Evolutionary conservation across 2,888 invertebrate genomes (phyloP).

Genomic region (Arrhopalites spinosus): DNA sequence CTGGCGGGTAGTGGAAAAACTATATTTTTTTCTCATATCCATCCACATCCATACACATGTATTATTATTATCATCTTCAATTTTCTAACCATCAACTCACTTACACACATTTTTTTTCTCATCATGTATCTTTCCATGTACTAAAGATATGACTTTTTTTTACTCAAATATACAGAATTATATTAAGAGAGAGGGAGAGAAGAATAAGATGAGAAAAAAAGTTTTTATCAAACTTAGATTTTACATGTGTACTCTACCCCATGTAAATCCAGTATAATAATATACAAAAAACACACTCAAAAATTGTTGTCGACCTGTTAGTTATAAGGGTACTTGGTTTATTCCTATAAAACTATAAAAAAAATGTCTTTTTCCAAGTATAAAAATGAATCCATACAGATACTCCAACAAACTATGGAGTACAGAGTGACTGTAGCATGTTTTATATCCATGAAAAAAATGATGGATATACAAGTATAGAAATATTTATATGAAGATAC

Average conservation of each 20-base stretch:
- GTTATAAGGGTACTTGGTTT: no score
- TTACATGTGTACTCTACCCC: neutral
- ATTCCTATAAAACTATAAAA: no score
- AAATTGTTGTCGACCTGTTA: no score
- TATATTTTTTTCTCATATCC: neutral
- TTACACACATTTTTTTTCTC: no score
- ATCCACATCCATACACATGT: neutral
- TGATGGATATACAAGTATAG: neutral
- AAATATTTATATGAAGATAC: no score
- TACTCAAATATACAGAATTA: no score
- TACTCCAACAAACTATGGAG: no score
- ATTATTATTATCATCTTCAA: conserved; percentile 11
- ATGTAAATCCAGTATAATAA: neutral
- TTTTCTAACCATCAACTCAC: neutral
- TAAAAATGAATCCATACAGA: no score
- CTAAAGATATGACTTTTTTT: no score
- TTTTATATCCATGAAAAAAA: neutral
- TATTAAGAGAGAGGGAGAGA: neutral
- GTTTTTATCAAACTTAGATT: conserved; percentile 10
- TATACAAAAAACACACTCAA: neutral
- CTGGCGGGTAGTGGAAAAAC: conserved; percentile 9
- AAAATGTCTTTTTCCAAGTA: no score
- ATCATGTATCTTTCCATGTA: no score
- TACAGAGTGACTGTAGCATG: no score
- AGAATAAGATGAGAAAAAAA: neutral